phyloP scores from a whole-genome alignment of 1,140 invertebrate species.

The Drosophila bocki region DNA sequence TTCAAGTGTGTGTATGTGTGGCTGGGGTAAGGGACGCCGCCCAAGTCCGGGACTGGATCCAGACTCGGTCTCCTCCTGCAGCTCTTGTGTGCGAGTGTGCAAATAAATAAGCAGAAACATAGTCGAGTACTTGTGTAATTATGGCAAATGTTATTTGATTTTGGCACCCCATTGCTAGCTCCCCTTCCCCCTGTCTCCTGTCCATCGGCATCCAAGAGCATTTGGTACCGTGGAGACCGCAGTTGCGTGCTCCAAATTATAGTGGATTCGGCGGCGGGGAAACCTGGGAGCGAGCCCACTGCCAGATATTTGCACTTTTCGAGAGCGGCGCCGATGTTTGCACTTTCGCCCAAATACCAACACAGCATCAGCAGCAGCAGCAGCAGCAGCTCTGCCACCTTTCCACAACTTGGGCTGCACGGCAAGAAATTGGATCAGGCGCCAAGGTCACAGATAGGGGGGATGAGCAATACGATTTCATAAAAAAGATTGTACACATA shows the following conservation, averaged over 20 bases:
- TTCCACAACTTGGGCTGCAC: not conserved
- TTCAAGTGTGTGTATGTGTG: not conserved
- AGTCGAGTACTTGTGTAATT: constrained; percentile 66
- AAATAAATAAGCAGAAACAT: constrained; percentile 60
- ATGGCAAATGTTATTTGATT: constrained; percentile 64
- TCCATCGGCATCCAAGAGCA: too few species aligned
- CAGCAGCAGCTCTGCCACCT: not conserved
- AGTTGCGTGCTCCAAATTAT: constrained; percentile 50
- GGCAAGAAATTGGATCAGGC: constrained; percentile 5
- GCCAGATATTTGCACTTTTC: constrained; percentile 57
- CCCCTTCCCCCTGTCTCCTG: not conserved
- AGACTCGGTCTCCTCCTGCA: constrained; percentile 24
- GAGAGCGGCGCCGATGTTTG: constrained; percentile 51
- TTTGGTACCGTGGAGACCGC: constrained; percentile 17
- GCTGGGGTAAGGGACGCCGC: not conserved
- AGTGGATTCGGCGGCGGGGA: constrained; percentile 9
- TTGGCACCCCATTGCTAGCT: constrained; percentile 20
- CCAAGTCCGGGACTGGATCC: not conserved
- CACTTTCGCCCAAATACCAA: constrained; percentile 56
- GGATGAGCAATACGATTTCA: not conserved
- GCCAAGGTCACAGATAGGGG: not conserved
- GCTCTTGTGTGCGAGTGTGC: constrained; percentile 18
- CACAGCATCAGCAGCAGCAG: not conserved
- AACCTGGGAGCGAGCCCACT: constrained; percentile 16
- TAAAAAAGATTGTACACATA: too few species aligned